Base-by-base conservation (phyloP, 2,113 vertebrate species). In the Rhadina sibilatrix region DNA sequence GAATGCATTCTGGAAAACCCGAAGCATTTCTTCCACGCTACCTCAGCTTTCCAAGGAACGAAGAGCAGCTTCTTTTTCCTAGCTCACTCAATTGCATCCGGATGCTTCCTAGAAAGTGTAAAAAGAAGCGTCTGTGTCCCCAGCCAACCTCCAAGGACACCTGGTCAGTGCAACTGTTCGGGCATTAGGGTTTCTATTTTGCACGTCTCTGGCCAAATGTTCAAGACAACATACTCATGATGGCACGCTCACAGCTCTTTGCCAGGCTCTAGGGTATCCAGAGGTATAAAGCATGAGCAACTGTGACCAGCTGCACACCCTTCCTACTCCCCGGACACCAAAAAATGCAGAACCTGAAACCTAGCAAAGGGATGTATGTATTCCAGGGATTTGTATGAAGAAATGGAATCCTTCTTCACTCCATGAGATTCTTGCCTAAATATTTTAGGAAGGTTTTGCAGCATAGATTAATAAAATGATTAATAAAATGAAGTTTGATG, bases 31-130 rank as follows among this genome's bases (percentile, higher is more conserved):
- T 93, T 88, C 90, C 44, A 2, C 25, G 37, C 60, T 83, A 70
- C 47, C 33, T 83, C 92, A 93, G 82, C 54, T 88, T 97, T 86
- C 79, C 85, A 78, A 90, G 79, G 71, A 90, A 93, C 20, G 71
- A 93, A 86, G 68, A 90, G 68, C 75, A 77, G 82, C 77, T 80
- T 33, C 54, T 79, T 75, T 89, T 79, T 46, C 66, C 47, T 75
- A 44, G 42, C 56, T 90, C 56, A 2, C 23, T 91, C 53, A 59
- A 23, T 52, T 52, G 52, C 52, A 93, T 83, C 85, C 3, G 2
- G 79, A 75, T 42, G 3, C 61, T 97, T 95, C 92, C 90, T 95
- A 96, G 95, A 96, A 96, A 96, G 96, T 93, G 83, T 89, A 96
- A 93, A 96, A 96, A 78, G 88, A 94, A 95, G 77, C 24, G 0